These are phyloP conservation scores for Amphipoea oculea DNA, from an alignment of 2,888 invertebrate genomes.

Conservation along the genomic window DNA sequence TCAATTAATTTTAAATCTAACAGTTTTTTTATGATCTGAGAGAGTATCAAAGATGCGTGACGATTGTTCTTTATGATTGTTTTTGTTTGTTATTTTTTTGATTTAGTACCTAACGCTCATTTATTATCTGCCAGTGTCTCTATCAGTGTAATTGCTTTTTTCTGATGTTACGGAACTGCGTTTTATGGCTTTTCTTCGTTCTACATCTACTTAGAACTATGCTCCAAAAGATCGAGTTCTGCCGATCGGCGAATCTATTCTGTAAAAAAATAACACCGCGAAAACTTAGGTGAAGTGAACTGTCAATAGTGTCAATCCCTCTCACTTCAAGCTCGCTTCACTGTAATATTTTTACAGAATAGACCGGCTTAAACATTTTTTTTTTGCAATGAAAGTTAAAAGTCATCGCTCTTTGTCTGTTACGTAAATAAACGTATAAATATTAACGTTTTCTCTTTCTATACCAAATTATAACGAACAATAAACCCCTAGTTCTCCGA, in stretches of 20 bases:
- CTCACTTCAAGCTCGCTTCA: background rate
- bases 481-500: slow-evolving; percentile 21
- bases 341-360: background rate
- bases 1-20: slow-evolving; percentile 14
- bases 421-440: slow-evolving; percentile 3
- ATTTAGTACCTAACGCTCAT: slow-evolving; percentile 7
- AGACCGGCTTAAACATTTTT: background rate
- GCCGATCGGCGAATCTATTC: background rate
- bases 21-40: slow-evolving; percentile 13
- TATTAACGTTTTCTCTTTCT: slow-evolving; percentile 17
- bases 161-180: slow-evolving; percentile 18
- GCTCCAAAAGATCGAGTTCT: background rate
- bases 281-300: background rate
- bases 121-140: slow-evolving; percentile 16
- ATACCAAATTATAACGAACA: background rate
- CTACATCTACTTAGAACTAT: background rate
- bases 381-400: background rate
- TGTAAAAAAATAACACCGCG: background rate
- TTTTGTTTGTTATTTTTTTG: too few relatives aligned
- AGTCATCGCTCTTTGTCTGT: background rate
- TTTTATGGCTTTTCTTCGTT: background rate
- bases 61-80: slow-evolving; percentile 28
- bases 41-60: slow-evolving; percentile 10
- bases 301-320: background rate
- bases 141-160: slow-evolving; percentile 8